Evolutionary conservation across 2,888 invertebrate species (phyloP), one percentile per base, ranked within the genome.

Genomic region (Cheilosia soror): DNA sequence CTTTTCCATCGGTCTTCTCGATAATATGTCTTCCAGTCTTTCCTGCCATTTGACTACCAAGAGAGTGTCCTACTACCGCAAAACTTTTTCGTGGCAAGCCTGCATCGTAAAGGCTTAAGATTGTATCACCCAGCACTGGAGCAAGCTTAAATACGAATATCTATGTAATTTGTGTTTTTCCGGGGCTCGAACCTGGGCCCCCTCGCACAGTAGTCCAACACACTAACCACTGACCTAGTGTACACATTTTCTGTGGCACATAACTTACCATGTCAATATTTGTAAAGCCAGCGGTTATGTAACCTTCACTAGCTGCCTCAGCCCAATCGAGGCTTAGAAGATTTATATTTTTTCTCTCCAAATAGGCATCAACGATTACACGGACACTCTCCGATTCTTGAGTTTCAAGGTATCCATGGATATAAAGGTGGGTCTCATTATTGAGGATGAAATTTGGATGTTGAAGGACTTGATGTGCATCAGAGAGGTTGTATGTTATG

Each of bases 401-500:
- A 2, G 92, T 90, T 88, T 94, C 94, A 82, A 93, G 92, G 85
- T 93, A 94, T 9, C 94, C 94, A 88, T 94, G 94, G 13, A 93
- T 90, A 89, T 94, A 94, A 4, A 93, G 87, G 2, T 93, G 92
- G 1, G 93, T 93, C 7, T 93, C 44, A 11, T 53, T 44, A 9
- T 68, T 25, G 11, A 37, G 37, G 5, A 29, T 25, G 13, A 85
- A 85, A 4, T 77, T 27, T n/a, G 71, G 51, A 68, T 85, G 66
- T 11, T 37, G 29, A 1, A 72, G 63, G 11, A 85, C 49, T 9
- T 76, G 15, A 5, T 42, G 37, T 13, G 81, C 77, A 33, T 85
- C 77, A 0, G 81, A 72, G 6, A 85, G 72, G 6, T 62, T 44
- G 29, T 77, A 85, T 6, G 20, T 9, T 11, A n/a, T 11, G 0